phyloP scores from a whole-genome alignment of 2,888 invertebrate species.

The Sepioteuthis lessoniana region DNA sequence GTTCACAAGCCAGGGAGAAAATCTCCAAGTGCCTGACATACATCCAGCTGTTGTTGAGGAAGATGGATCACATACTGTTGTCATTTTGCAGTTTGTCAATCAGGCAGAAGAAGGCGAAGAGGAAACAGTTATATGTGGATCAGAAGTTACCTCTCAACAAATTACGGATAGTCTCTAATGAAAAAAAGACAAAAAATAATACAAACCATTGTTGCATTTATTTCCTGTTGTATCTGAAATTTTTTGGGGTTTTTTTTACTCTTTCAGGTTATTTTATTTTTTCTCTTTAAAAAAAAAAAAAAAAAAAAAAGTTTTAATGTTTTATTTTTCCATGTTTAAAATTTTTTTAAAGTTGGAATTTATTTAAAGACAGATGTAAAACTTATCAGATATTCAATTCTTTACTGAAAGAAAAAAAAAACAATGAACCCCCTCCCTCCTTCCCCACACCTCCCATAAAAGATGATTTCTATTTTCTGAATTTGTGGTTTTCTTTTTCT shows the following conservation, averaged over 20 bases:
- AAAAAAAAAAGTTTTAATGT: no score
- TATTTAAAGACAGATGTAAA: no score
- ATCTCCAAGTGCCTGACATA: constrained; percentile 52
- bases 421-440: no score
- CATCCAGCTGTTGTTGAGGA: constrained; percentile 56
- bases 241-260: no score
- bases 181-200: neutral
- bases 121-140: constrained; percentile 35
- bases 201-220: neutral
- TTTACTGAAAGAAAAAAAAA: neutral
- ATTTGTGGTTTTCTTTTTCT: neutral
- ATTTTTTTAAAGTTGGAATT: no score
- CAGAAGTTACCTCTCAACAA: neutral
- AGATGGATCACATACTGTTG: constrained; percentile 59
- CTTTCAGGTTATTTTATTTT: no score
- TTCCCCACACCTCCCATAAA: no score
- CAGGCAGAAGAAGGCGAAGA: constrained; percentile 57
- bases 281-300: no score
- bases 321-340: no score
- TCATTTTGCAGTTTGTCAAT: constrained; percentile 67
- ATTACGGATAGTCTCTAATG: neutral
- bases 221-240: no score
- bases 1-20: constrained; percentile 54
- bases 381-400: neutral
- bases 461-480: constrained; percentile 8